These are phyloP conservation scores for Atta cephalotes DNA, from an alignment of 1,140 invertebrate genomes.

Conservation along the genomic window DNA sequence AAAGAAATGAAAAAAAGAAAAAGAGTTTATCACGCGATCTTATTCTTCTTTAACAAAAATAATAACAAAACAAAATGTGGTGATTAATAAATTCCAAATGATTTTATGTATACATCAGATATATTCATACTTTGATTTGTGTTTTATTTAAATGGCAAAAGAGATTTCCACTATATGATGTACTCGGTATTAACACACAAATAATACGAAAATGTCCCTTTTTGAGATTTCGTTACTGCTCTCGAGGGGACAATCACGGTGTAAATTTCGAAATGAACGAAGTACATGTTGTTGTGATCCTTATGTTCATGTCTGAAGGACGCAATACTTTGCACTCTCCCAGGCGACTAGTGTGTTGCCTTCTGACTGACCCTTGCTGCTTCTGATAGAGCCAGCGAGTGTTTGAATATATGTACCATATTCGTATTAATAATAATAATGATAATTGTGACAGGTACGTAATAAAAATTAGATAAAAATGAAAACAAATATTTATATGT, in stretches of 20 bases:
- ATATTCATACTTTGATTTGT: constrained; percentile 79
- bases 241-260: constrained; percentile 81
- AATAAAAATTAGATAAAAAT: constrained; percentile 85
- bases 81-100: constrained; percentile 80
- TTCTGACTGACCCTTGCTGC: constrained; percentile 75
- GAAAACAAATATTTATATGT: constrained; percentile 71
- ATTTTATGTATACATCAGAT: constrained; percentile 83
- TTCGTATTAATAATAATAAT: constrained; percentile 84
- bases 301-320: constrained; percentile 72
- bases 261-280: constrained; percentile 74
- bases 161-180: constrained; percentile 83
- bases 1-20: constrained; percentile 59
- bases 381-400: constrained; percentile 81
- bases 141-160: constrained; percentile 75
- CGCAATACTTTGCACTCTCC: constrained; percentile 71
- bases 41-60: constrained; percentile 61
- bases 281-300: constrained; percentile 67
- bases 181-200: constrained; percentile 85
- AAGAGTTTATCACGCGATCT: constrained; percentile 62
- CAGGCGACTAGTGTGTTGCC: constrained; percentile 62
- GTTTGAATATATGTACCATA: constrained; percentile 86
- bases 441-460: constrained; percentile 84
- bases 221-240: constrained; percentile 82
- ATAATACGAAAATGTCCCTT: constrained; percentile 83
- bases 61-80: constrained; percentile 60